phyloP scores from a whole-genome alignment of 2,888 invertebrate species.

The Stramonita haemastoma region DNA sequence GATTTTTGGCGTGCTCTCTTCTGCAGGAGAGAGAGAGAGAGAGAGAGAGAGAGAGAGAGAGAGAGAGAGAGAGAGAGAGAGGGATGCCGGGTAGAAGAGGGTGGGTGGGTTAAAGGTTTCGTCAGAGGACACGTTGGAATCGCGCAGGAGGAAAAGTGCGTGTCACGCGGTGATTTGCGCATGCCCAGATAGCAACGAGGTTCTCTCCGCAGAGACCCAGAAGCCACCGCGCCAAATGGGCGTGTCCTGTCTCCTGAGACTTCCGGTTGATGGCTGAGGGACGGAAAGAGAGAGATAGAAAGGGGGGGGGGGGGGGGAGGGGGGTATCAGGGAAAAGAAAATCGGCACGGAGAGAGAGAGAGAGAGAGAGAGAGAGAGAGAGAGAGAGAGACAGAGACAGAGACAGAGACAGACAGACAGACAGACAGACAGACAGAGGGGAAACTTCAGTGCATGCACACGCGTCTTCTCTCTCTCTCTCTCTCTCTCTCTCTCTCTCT shows the following conservation, averaged over 20 bases:
- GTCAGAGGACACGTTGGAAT: background rate
- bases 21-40: background rate
- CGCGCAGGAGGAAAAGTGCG: background rate
- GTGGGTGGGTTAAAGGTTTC: too few species aligned
- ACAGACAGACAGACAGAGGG: background rate
- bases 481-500: too few species aligned
- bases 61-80: background rate
- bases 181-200: background rate
- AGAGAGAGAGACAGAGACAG: background rate
- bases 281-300: background rate
- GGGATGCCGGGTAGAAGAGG: background rate
- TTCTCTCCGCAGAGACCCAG: slow-evolving; percentile 11
- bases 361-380: background rate
- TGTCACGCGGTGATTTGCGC: slow-evolving; percentile 16
- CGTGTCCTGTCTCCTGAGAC: background rate
- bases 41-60: background rate
- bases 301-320: background rate
- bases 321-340: background rate
- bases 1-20: too few species aligned
- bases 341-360: background rate
- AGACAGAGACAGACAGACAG: background rate
- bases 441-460: too few species aligned
- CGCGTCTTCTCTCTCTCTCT: too few species aligned
- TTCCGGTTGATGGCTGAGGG: background rate
- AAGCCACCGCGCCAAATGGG: slow-evolving; percentile 9